Conservation (phyloP, 1,140 invertebrate species). For the Temnothorax curvispinosus region DNA sequence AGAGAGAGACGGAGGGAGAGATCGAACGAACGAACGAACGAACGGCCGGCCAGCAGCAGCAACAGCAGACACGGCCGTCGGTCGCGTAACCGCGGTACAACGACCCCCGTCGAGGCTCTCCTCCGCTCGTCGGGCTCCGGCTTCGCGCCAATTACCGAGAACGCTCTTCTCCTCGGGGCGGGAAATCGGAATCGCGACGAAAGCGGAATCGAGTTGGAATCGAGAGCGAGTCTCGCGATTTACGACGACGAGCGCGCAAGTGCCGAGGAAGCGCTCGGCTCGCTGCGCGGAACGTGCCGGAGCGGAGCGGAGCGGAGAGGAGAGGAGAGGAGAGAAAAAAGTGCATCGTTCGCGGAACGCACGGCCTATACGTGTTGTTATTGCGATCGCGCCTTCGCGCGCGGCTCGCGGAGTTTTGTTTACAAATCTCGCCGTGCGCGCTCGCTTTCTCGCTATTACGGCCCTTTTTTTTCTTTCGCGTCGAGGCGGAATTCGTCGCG, state of each 20-base stretch:
- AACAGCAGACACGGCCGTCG: slow-evolving; percentile 65
- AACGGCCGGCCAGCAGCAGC: slow-evolving; percentile 34
- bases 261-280: background rate
- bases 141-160: slow-evolving; percentile 69
- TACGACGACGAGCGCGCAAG: background rate
- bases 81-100: slow-evolving; percentile 74
- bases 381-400: background rate
- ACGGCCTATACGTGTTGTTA: background rate
- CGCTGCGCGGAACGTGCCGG: background rate
- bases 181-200: background rate
- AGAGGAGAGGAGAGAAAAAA: background rate
- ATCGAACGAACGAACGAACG: slow-evolving; percentile 62
- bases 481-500: background rate
- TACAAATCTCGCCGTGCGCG: background rate
- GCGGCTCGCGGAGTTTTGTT: background rate
- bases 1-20: slow-evolving; percentile 12
- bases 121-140: slow-evolving; percentile 61
- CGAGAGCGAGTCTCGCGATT: slow-evolving; percentile 3
- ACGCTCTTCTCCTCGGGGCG: slow-evolving; percentile 34
- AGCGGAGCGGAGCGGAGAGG: no score
- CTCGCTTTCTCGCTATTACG: background rate
- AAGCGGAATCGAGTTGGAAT: background rate
- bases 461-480: background rate
- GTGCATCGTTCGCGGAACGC: background rate
- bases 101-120: slow-evolving; percentile 62